Percentiles rank a stretch among this genome's conserved stretches.
Conservation (phyloP, 2,113 vertebrate genomes). For the Neogale vison region DNA sequence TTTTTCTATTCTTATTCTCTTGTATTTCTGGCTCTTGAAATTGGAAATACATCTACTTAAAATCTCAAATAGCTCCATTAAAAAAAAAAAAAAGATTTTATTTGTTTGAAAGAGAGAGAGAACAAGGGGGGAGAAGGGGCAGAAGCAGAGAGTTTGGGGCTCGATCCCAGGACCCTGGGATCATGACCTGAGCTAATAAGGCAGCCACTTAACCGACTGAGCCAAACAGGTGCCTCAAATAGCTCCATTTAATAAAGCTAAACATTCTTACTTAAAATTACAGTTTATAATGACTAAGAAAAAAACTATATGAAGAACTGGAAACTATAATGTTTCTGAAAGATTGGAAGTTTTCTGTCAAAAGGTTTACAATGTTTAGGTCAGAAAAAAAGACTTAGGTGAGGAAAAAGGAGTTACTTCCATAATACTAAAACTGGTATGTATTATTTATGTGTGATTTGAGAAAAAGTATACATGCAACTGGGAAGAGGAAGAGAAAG, state of each 20-base stretch:
- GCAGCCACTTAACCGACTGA: neutral
- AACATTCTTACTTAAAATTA: slow-evolving; percentile 31
- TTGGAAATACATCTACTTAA: neutral
- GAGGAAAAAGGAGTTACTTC: neutral
- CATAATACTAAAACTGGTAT: neutral
- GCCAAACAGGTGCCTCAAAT: neutral
- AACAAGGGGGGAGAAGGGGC: neutral
- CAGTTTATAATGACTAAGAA: neutral
- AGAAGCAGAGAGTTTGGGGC: neutral
- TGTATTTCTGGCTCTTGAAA: neutral
- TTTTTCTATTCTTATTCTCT: slow-evolving; percentile 29
- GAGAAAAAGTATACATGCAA: neutral
- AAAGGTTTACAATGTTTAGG: neutral
- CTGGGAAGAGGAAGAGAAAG: neutral
- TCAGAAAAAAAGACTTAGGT: neutral
- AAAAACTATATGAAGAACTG: neutral
- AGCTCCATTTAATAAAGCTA: neutral
- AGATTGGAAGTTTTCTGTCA: neutral
- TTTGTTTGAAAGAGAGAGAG: neutral
- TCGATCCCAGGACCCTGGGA: neutral
- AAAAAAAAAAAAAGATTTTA: neutral
- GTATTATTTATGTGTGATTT: neutral
- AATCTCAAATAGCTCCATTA: neutral
- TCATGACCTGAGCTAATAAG: neutral
- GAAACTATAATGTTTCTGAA: slow-evolving; percentile 5